Evolutionary conservation across 2,113 vertebrate genomes (phyloP), one percentile per base, ranked within the genome.

Genomic region (Dinomys branickii): DNA sequence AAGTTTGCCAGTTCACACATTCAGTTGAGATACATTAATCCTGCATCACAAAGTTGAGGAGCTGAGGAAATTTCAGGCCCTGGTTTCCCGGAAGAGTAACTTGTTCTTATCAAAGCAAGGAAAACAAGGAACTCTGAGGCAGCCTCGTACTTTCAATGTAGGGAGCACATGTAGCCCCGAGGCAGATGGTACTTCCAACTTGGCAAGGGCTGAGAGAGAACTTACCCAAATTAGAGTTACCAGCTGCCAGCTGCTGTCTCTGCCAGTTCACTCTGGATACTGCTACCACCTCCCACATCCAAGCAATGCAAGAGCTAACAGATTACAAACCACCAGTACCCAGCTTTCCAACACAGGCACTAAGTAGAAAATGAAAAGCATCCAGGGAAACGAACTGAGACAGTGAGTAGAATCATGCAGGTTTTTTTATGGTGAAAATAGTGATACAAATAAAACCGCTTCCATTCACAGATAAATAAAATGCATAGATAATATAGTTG

Each of bases 121-220:
- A 14, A 38, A 91, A 78, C 19, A 0, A 54, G 59, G 14, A 91
- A 59, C 52, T 91, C 41, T 44, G n/a, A 96, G 47, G 24, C 84
- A 87, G 24, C 19, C 61, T 35, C 71, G 67, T 17, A 80, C 16
- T 91, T 95, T 52, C 77, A 58, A 88, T 86, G 86, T 71, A 82
- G 84, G 59, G 73, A 91, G 28, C 61, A 91, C 59, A 38, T 41
- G 41, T 5, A 38, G 28, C 16, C 80, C 58, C 82, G 20, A 41
- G 26, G 52, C 94, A 97, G 87, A 96, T 89, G 92, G 84, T 28
- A 78, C 89, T 89, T 94, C 56, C 63, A 91, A 71, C 80, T 93
- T 94, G 90, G 92, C 96, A 95, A 86, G 47, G 7, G 22, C 89
- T 89, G 58, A 85, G 41, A 90, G 35, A 91, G 94, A 59, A 44